These are phyloP conservation scores for Periophthalmus magnuspinnatus DNA, from an alignment of 2,797 vertebrate species.

Conservation along the genomic window DNA sequence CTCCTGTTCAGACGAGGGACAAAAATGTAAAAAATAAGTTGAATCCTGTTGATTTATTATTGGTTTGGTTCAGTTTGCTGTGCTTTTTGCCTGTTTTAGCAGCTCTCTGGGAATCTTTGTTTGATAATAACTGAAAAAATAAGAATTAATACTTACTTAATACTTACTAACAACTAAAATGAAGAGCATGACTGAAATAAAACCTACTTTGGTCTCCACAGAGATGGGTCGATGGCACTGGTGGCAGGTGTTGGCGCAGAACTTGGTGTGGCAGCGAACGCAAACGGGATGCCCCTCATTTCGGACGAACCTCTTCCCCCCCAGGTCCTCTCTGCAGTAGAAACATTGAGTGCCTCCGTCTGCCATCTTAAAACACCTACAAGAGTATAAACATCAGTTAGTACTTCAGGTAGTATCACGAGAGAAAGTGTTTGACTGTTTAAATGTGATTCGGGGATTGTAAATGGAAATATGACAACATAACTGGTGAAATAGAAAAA, in stretches of 20 bases:
- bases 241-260: slow-evolving; percentile 90
- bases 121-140: no score
- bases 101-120: no score
- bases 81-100: no score
- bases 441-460: not conserved
- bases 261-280: slow-evolving; percentile 91
- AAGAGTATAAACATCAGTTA: not conserved
- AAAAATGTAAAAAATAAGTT: no score
- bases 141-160: no score
- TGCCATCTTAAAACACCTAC: slow-evolving; percentile 77
- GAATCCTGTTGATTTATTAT: no score
- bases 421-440: not conserved
- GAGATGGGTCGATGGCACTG: slow-evolving; percentile 92
- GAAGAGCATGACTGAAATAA: not conserved
- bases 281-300: slow-evolving; percentile 90
- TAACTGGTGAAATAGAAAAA: not conserved
- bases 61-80: no score
- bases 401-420: not conserved
- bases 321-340: slow-evolving; percentile 89
- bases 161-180: no score
- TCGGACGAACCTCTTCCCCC: slow-evolving; percentile 90
- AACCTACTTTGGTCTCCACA: slow-evolving; percentile 85
- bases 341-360: slow-evolving; percentile 87
- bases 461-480: not conserved
- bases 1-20: slow-evolving; percentile 76